phyloP scores from a whole-genome alignment of 2,113 vertebrate species.

The Psittacula cyanocephala region DNA sequence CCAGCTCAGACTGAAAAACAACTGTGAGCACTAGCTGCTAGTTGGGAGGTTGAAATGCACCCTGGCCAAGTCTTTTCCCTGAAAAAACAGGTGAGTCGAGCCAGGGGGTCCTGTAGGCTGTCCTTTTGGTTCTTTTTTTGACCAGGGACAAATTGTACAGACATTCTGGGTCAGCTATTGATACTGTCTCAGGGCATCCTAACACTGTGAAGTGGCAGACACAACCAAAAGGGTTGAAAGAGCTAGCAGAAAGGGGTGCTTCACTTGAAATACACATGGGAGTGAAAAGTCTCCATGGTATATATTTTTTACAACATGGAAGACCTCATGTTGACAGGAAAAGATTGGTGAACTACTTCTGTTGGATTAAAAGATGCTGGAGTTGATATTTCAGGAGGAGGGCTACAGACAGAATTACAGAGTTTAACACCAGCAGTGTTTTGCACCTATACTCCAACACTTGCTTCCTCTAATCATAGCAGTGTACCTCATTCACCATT shows the following conservation, averaged over 20 bases:
- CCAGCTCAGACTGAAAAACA: not conserved
- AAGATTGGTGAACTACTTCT: not conserved
- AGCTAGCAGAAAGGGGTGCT: not conserved
- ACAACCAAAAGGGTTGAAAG: not conserved
- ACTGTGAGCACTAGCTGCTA: not conserved
- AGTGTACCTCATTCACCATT: not conserved
- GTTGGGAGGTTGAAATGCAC: not conserved
- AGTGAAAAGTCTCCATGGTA: not conserved
- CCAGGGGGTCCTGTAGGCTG: not conserved
- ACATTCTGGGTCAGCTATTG: not conserved
- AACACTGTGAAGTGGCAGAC: not conserved
- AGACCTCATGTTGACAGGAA: not conserved
- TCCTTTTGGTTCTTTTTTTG: not conserved
- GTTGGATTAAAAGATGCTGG: not conserved
- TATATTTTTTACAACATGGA: not conserved
- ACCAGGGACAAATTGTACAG: not conserved
- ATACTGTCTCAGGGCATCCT: not conserved
- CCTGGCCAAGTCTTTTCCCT: not conserved
- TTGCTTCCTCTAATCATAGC: accelerated
- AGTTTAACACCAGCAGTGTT: not conserved
- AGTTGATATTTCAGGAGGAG: not conserved
- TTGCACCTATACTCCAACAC: not conserved
- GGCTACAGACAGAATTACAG: not conserved
- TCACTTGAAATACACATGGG: not conserved
- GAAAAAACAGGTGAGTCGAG: not conserved